Conservation (phyloP, 2,113 vertebrate genomes). For the Hemibagrus wyckioides region DNA sequence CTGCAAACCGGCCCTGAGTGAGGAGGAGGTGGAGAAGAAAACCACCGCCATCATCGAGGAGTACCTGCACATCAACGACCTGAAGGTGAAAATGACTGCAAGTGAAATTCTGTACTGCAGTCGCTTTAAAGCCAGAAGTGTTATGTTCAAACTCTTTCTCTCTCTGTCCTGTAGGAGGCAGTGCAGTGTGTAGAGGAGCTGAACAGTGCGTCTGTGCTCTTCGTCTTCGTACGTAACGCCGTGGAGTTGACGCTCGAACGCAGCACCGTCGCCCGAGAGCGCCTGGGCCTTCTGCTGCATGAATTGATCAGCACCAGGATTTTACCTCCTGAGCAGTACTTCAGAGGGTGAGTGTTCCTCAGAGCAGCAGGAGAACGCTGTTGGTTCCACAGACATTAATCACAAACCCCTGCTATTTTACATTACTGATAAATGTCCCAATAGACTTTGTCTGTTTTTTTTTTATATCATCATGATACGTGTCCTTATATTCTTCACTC, state of each 20-base stretch:
- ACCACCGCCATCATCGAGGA: conserved; percentile 92
- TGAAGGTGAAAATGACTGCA: conserved; percentile 79
- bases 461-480: no score
- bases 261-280: conserved; percentile 86
- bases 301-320: conserved; percentile 79
- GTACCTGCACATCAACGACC: conserved; percentile 93
- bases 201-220: conserved; percentile 81
- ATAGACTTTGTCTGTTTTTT: no score
- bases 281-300: conserved; percentile 84
- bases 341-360: conserved; percentile 82
- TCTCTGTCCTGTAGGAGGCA: conserved; percentile 78
- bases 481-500: no score
- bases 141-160: no score
- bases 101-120: no score
- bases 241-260: conserved; percentile 91
- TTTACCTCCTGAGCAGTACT: conserved; percentile 84
- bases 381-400: no score
- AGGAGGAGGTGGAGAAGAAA: conserved; percentile 93
- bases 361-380: no score
- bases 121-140: no score
- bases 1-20: conserved; percentile 76
- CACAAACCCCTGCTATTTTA: no score
- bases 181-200: conserved; percentile 91
- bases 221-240: conserved; percentile 86
- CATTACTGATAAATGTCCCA: no score